Percentiles rank a stretch among this genome's conserved stretches.
phyloP scores from a whole-genome alignment of 2,888 invertebrate species.

The Dolichomitus sp. region DNA sequence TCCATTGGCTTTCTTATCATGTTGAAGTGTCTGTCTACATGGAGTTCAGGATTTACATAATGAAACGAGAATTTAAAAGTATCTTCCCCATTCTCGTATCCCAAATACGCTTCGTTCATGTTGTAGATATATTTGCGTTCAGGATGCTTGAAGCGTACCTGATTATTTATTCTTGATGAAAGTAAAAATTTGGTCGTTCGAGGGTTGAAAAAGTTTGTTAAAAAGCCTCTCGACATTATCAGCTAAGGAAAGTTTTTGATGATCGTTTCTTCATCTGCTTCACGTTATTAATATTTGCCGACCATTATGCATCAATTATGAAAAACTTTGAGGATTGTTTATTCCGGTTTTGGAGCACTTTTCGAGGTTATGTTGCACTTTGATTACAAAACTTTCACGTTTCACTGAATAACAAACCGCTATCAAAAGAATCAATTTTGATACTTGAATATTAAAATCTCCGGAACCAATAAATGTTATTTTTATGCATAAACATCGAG shows the following conservation, averaged over 20 bases:
- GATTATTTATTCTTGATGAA: slow-evolving; percentile 3
- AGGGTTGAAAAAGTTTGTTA: slow-evolving; percentile 20
- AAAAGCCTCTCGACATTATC: slow-evolving; percentile 59
- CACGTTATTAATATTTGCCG: background rate
- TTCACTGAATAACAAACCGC: background rate
- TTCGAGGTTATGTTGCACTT: background rate
- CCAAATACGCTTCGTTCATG: slow-evolving; percentile 89
- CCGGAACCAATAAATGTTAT: background rate
- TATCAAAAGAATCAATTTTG: background rate
- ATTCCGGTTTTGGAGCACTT: background rate
- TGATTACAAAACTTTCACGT: background rate
- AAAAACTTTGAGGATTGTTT: background rate
- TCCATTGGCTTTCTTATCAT: slow-evolving; percentile 90
- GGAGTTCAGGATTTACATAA: slow-evolving; percentile 86
- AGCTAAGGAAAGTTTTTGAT: background rate
- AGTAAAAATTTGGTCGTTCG: slow-evolving; percentile 5
- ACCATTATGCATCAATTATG: background rate
- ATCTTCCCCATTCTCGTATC: slow-evolving; percentile 86
- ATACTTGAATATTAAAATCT: background rate
- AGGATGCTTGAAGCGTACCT: slow-evolving; percentile 48
- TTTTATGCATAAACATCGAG: background rate
- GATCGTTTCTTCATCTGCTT: slow-evolving; percentile 16
- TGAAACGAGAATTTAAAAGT: slow-evolving; percentile 88
- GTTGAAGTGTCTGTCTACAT: slow-evolving; percentile 90
- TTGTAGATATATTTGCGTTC: slow-evolving; percentile 79